A percentile compares a stretch with the other conserved stretches of the same genome.
These are phyloP conservation scores for Columba guinea DNA, from an alignment of 2,797 vertebrate species.

Conservation along the genomic window DNA sequence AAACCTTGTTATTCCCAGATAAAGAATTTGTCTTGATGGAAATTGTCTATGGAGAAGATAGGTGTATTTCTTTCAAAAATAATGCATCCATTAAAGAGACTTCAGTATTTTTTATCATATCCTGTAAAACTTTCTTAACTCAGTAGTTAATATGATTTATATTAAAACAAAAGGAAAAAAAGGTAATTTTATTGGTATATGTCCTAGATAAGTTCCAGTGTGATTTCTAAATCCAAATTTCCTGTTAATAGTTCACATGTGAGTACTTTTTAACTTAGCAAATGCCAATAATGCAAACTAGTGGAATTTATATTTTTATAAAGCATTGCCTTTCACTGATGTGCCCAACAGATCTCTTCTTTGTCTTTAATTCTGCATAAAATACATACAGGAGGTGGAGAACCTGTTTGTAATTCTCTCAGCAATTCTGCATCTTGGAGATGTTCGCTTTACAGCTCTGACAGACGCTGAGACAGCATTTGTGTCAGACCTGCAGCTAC, in stretches of 20 bases:
- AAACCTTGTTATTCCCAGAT: background rate
- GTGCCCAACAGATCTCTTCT: background rate
- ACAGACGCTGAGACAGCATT: conserved; percentile 84
- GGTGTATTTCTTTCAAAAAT: background rate
- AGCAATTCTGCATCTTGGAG: conserved; percentile 89
- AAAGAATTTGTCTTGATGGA: background rate
- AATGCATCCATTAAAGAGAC: background rate
- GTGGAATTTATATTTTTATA: background rate
- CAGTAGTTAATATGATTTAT: background rate
- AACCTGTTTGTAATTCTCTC: conserved; percentile 90
- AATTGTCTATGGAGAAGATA: background rate
- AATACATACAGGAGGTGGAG: conserved; percentile 86
- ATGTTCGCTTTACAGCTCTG: conserved; percentile 84
- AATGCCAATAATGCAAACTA: background rate
- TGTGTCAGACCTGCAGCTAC: conserved; percentile 89
- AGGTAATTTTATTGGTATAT: background rate
- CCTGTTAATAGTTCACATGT: background rate
- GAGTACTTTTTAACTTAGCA: background rate
- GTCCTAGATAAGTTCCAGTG: background rate
- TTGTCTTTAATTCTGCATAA: conserved; percentile 34
- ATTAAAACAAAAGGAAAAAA: background rate
- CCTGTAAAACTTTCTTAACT: background rate
- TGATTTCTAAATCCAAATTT: background rate
- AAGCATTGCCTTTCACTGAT: background rate
- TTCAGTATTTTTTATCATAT: background rate